These are phyloP conservation scores for Amphipoea lucens DNA, from an alignment of 2,888 invertebrate genomes.

Conservation along the genomic window DNA sequence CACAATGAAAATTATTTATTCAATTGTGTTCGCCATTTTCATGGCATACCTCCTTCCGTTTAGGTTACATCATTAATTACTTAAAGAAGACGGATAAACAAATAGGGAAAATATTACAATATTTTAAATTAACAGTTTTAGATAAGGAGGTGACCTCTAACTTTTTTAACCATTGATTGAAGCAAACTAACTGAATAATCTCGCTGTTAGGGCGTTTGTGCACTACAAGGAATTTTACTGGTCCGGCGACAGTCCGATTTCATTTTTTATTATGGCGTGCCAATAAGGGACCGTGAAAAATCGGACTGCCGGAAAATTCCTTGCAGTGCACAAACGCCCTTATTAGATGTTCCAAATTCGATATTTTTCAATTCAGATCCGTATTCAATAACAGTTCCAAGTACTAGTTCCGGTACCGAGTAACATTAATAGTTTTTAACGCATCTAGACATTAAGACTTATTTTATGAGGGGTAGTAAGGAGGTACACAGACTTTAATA, in stretches of 20 bases:
- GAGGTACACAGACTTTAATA: neutral
- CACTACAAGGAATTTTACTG: too few relatives aligned
- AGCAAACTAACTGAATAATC: too few relatives aligned
- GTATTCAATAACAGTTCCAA: neutral
- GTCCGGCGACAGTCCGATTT: too few relatives aligned
- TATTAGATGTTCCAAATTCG: neutral
- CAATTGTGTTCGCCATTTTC: slow-evolving; percentile 8
- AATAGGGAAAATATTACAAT: too few relatives aligned
- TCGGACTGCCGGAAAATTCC: too few relatives aligned
- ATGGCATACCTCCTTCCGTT: slow-evolving; percentile 11
- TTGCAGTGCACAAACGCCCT: too few relatives aligned
- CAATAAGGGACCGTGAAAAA: too few relatives aligned
- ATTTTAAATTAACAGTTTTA: too few relatives aligned
- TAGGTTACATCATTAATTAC: neutral
- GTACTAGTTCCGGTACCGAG: slow-evolving; percentile 1
- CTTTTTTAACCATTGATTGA: neutral
- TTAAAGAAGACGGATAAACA: neutral
- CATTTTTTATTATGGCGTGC: too few relatives aligned
- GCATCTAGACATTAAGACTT: neutral
- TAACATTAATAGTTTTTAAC: neutral
- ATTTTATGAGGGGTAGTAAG: neutral
- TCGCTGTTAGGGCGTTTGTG: too few relatives aligned
- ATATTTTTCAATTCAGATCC: neutral
- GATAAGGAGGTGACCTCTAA: neutral
- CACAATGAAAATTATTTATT: slow-evolving; percentile 2